phyloP scores from a whole-genome alignment of 2,113 vertebrate genomes.

The Echinops telfairi region DNA sequence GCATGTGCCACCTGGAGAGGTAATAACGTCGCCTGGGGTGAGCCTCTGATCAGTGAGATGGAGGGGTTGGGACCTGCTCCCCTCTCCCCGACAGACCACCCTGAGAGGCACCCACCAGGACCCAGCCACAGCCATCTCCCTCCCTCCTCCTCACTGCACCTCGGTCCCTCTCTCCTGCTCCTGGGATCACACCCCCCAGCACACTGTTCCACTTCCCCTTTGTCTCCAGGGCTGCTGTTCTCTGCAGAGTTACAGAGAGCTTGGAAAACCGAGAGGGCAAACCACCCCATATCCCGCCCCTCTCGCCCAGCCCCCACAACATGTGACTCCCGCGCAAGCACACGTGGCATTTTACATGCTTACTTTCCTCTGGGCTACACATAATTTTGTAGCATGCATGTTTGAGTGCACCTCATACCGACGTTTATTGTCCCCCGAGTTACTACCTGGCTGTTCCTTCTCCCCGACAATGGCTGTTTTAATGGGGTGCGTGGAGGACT shows the following conservation, averaged over 20 bases:
- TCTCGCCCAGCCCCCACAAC: background rate
- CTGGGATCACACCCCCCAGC: background rate
- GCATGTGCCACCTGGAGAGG: background rate
- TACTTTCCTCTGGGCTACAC: background rate
- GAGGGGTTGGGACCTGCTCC: background rate
- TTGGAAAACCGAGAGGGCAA: background rate
- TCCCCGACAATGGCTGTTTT: background rate
- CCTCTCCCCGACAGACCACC: background rate
- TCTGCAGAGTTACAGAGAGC: background rate
- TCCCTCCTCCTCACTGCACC: background rate
- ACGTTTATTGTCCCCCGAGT: background rate
- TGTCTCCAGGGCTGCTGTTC: conserved; percentile 16
- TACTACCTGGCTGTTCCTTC: background rate
- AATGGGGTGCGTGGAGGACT: background rate
- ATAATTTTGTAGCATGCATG: conserved; percentile 15
- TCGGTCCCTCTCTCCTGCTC: background rate
- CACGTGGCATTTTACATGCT: background rate
- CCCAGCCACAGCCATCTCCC: background rate
- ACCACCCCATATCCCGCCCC: background rate
- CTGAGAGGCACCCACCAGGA: background rate
- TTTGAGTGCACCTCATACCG: background rate
- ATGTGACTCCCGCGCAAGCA: background rate
- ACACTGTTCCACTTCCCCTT: background rate
- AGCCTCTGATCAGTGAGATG: background rate
- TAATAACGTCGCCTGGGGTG: accelerated